Evolutionary conservation across 2,888 invertebrate genomes (phyloP).

Genomic region (Cactoblastis cactorum): DNA sequence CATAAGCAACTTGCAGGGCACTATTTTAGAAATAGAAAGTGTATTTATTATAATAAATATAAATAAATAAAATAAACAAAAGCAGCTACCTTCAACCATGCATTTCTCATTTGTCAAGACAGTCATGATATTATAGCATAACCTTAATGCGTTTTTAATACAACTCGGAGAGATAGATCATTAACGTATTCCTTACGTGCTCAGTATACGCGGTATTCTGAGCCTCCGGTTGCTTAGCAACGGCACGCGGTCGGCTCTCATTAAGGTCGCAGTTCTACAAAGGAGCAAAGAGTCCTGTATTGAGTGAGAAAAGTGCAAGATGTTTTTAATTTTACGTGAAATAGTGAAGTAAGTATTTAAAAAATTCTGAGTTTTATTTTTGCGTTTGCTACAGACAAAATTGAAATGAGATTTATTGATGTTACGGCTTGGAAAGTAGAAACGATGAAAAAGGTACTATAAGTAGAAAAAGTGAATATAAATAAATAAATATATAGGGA

Average conservation of each 20-base stretch:
- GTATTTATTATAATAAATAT: no score
- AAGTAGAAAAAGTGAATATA: no score
- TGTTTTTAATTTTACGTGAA: not conserved
- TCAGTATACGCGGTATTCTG: not conserved
- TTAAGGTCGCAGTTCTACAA: conserved; percentile 41
- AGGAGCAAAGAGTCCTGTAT: conserved; percentile 22
- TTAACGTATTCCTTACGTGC: conserved; percentile 20
- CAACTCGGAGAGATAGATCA: conserved; percentile 8
- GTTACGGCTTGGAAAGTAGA: no score
- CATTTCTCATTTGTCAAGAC: not conserved
- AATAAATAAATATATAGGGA: no score
- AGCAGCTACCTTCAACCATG: not conserved
- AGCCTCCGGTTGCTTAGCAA: conserved; percentile 33
- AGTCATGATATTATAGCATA: not conserved
- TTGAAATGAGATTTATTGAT: no score
- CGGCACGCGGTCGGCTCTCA: conserved; percentile 40
- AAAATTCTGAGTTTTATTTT: no score
- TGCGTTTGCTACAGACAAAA: no score
- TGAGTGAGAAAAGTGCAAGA: not conserved
- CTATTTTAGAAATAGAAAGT: no score
- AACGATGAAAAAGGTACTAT: no score
- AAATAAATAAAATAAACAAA: no score
- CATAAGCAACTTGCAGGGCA: no score
- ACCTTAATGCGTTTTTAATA: not conserved
- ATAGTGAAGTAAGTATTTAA: no score